Percentiles rank a stretch among this genome's conserved stretches.
phyloP scores from a whole-genome alignment of 2,113 vertebrate genomes.

The Vimba vimba region DNA sequence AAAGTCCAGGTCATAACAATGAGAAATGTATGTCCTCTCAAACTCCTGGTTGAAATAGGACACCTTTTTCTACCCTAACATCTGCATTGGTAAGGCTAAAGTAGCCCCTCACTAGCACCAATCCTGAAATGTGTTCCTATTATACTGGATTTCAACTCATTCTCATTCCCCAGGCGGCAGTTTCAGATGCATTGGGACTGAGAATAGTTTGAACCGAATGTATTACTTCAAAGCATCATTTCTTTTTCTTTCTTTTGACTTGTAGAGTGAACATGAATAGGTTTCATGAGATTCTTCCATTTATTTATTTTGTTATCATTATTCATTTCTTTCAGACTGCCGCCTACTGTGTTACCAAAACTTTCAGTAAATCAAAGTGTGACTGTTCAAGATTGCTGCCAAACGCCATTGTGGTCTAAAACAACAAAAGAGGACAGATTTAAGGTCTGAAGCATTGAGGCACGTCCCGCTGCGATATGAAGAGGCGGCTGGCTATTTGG shows the following conservation, averaged over 20 bases:
- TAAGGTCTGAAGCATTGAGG: neutral
- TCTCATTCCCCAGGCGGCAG: neutral
- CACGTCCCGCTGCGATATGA: neutral
- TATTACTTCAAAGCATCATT: neutral
- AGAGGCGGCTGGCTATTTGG: neutral
- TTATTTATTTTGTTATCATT: neutral
- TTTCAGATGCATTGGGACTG: neutral
- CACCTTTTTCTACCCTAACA: neutral
- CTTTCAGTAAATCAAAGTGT: neutral
- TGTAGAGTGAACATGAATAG: neutral
- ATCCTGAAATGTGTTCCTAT: constrained; percentile 16
- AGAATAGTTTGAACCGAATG: neutral
- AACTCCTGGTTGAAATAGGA: neutral
- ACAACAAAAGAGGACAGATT: constrained; percentile 20
- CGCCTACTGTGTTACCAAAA: neutral
- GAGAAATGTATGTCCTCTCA: neutral
- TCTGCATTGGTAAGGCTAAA: too few species aligned
- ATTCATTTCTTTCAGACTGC: constrained; percentile 10
- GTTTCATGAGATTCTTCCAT: neutral
- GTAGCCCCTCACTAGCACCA: neutral
- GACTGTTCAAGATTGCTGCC: neutral
- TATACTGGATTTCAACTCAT: neutral
- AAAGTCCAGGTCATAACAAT: constrained; percentile 15
- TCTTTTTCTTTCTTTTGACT: neutral
- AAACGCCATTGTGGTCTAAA: constrained; percentile 5